Percentiles rank a stretch among this genome's conserved stretches.
phyloP scores from a whole-genome alignment of 2,113 vertebrate genomes.

The Alouatta palliata region DNA sequence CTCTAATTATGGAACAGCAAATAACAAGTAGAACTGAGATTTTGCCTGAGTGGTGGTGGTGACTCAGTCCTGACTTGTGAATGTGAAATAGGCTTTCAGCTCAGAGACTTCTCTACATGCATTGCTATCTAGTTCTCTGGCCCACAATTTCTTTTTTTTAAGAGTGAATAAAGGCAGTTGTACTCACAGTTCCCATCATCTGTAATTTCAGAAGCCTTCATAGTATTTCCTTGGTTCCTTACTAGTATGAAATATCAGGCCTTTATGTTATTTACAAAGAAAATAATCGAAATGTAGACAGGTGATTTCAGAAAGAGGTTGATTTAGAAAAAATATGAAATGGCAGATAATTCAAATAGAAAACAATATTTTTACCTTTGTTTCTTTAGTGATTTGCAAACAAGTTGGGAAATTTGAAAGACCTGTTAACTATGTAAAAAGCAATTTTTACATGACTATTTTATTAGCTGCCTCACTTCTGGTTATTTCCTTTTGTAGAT shows the following conservation, averaged over 20 bases:
- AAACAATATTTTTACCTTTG: background rate
- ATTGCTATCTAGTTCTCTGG: conserved; percentile 59
- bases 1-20: conserved; percentile 72
- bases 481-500: background rate
- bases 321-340: background rate
- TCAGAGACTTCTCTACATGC: conserved; percentile 39
- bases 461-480: background rate
- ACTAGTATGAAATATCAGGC: background rate
- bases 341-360: background rate
- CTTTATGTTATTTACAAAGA: conserved; percentile 30
- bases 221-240: conserved; percentile 52
- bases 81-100: conserved; percentile 65
- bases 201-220: conserved; percentile 44
- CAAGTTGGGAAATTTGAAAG: background rate
- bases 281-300: conserved; percentile 17
- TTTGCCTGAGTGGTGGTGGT: conserved; percentile 43
- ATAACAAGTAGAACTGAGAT: conserved; percentile 55
- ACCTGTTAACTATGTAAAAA: background rate
- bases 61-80: conserved; percentile 65
- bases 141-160: conserved; percentile 64
- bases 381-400: background rate
- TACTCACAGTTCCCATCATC: conserved; percentile 35
- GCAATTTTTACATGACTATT: background rate
- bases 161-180: conserved; percentile 39
- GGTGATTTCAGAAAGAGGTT: background rate